Evolutionary conservation across 2,888 invertebrate species (phyloP).

Genomic region (Cremastinae sp.): DNA sequence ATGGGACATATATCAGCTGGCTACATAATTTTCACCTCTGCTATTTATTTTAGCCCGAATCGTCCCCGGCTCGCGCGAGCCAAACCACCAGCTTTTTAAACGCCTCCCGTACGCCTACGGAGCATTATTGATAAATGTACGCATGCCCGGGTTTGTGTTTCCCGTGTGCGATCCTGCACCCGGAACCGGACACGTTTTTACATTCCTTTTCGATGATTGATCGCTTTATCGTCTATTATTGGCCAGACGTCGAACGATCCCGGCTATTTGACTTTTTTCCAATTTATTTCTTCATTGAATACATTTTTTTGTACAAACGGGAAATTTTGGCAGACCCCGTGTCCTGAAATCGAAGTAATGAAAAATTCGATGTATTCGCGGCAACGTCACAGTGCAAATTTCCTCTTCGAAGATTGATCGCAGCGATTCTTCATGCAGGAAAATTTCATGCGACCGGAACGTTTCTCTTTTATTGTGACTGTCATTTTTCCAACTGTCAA

Average conservation of each 20-base stretch:
- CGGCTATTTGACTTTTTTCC: conserved; percentile 19
- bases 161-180: neutral
- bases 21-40: conserved; percentile 72
- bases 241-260: conserved; percentile 44
- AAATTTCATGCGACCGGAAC: neutral
- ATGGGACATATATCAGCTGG: conserved; percentile 72
- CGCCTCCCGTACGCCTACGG: neutral
- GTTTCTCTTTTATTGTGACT: conserved; percentile 2
- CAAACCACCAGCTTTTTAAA: conserved; percentile 61
- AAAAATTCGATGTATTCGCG: conserved; percentile 9
- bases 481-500: too few species aligned
- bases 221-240: conserved; percentile 42
- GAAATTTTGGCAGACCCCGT: conserved; percentile 4
- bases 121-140: conserved; percentile 15
- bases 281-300: conserved; percentile 15
- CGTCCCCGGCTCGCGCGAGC: conserved; percentile 39
- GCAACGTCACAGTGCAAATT: conserved; percentile 20
- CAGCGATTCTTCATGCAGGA: neutral
- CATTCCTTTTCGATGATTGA: conserved; percentile 33
- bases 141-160: neutral
- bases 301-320: conserved; percentile 12
- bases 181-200: neutral
- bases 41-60: conserved; percentile 60
- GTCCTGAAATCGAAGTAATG: conserved; percentile 5
- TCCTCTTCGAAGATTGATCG: conserved; percentile 19